These are phyloP conservation scores for Sternarchorhynchus goeldii DNA, from an alignment of 2,797 vertebrate genomes.

Conservation along the genomic window DNA sequence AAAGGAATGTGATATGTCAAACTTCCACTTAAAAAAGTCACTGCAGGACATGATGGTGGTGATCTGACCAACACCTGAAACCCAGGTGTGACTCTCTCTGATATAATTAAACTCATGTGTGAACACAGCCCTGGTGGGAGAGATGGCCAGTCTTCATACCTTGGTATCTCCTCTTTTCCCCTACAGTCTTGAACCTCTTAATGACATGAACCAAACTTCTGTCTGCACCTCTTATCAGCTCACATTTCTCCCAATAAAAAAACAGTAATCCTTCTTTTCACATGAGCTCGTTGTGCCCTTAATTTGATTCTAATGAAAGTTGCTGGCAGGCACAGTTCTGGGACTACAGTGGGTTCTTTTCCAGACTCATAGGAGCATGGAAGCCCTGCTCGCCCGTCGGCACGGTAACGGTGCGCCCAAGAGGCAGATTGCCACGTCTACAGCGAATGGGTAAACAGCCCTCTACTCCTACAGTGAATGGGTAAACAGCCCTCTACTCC, in stretches of 20 bases:
- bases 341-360: conserved; percentile 62
- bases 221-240: conserved; percentile 13
- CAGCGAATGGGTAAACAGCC: conserved; percentile 12
- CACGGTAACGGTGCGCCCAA: no score
- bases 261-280: conserved; percentile 57
- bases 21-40: no score
- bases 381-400: no score
- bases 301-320: conserved; percentile 78
- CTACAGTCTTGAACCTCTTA: background rate
- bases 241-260: conserved; percentile 25
- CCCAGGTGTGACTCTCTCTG: no score
- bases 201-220: background rate
- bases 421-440: conserved; percentile 45
- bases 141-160: background rate
- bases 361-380: conserved; percentile 28
- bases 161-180: background rate
- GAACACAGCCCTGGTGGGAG: no score
- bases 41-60: no score
- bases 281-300: conserved; percentile 67
- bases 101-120: no score
- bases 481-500: conserved; percentile 4
- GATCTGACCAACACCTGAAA: no score
- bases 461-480: background rate
- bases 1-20: no score
- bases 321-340: conserved; percentile 67